phyloP scores from a whole-genome alignment of 2,888 invertebrate genomes.

The Noctuana brunneofusca region DNA sequence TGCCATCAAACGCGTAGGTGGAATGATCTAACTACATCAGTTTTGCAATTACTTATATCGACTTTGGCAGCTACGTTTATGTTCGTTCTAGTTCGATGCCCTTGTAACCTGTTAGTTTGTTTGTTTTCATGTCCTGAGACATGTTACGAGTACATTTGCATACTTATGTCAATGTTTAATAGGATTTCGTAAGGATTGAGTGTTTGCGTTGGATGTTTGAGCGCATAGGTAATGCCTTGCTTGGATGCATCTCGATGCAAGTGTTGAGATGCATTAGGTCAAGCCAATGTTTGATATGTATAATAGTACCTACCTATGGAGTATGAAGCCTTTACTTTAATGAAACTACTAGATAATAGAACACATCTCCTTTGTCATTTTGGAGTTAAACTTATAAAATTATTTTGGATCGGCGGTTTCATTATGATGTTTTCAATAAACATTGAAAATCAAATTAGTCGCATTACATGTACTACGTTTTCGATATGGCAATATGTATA shows the following conservation, averaged over 20 bases:
- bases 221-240: conserved; percentile 25
- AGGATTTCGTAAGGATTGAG: conserved; percentile 38
- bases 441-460: too few relatives aligned
- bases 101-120: conserved; percentile 50
- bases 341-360: not conserved
- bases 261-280: conserved; percentile 1
- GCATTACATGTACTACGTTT: too few relatives aligned
- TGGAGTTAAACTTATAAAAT: too few relatives aligned
- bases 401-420: too few relatives aligned
- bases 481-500: too few relatives aligned
- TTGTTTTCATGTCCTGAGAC: conserved; percentile 53
- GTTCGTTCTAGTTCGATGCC: conserved; percentile 54
- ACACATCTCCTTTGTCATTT: too few relatives aligned
- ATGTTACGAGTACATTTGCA: conserved; percentile 39
- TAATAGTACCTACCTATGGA: not conserved
- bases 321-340: not conserved
- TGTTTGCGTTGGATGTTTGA: conserved; percentile 34
- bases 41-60: conserved; percentile 38
- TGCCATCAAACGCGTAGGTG: conserved; percentile 28
- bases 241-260: conserved; percentile 23
- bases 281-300: not conserved
- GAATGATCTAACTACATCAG: conserved; percentile 18
- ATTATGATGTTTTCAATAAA: too few relatives aligned
- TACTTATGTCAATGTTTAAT: conserved; percentile 45
- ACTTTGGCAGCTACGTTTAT: conserved; percentile 41